Percentiles rank a stretch among this genome's conserved stretches.
phyloP scores from a whole-genome alignment of 2,113 vertebrate genomes.

The Tupaia tana region DNA sequence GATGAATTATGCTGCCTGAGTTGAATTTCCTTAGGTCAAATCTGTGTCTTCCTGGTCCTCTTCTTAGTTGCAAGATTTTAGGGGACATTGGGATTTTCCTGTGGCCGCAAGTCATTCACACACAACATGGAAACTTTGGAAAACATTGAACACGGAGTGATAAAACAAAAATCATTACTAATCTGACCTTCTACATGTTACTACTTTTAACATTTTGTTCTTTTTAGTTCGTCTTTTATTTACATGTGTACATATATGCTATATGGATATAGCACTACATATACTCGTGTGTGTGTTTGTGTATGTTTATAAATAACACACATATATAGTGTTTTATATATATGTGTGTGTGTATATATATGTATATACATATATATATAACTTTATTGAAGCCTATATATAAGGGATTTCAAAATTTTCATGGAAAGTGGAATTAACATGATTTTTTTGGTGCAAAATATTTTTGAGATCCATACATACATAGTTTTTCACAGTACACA shows the following conservation, averaged over 20 bases:
- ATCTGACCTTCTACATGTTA: not conserved
- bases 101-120: not conserved
- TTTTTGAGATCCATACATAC: no score
- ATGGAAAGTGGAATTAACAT: no score
- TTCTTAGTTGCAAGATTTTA: constrained; percentile 18
- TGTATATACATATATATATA: not conserved
- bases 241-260: not conserved
- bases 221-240: not conserved
- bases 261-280: not conserved
- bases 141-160: not conserved
- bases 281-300: no score
- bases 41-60: not conserved
- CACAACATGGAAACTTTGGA: not conserved
- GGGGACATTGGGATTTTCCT: not conserved
- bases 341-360: not conserved
- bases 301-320: no score
- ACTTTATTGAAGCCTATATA: not conserved
- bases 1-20: not conserved
- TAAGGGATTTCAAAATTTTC: no score
- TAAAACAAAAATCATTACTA: not conserved
- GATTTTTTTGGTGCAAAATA: no score
- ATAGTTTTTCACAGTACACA: no score
- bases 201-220: not conserved
- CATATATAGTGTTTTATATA: no score
- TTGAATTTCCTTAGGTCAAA: not conserved